Evolutionary conservation across 2,113 vertebrate genomes (phyloP).

Genomic region (Riparia riparia): DNA sequence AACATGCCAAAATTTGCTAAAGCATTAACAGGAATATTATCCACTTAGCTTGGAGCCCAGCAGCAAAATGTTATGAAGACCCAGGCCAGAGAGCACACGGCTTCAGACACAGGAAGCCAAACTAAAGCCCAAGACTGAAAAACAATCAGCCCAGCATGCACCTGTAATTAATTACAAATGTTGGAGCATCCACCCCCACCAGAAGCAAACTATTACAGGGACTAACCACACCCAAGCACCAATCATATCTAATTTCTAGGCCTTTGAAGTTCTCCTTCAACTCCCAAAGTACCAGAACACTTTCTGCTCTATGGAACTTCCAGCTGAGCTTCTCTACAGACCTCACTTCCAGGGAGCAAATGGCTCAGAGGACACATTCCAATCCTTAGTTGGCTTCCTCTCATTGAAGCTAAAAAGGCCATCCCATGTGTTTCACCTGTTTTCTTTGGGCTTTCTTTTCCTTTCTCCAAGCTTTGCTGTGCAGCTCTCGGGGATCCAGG

Average conservation of each 20-base stretch:
- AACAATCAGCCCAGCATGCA: background rate
- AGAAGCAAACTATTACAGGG: background rate
- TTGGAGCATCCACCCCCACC: background rate
- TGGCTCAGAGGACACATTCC: background rate
- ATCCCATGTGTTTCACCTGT: background rate
- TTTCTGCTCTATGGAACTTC: background rate
- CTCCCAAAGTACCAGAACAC: background rate
- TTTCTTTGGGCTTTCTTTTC: background rate
- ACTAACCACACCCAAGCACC: background rate
- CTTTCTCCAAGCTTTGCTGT: background rate
- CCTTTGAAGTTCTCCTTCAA: background rate
- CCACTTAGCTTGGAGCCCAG: background rate
- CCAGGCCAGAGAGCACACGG: accelerated
- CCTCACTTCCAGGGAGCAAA: background rate
- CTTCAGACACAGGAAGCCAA: background rate
- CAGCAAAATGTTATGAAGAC: background rate
- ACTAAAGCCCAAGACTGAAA: background rate
- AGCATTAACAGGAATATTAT: background rate
- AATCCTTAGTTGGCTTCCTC: background rate
- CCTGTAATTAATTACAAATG: background rate
- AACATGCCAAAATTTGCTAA: background rate
- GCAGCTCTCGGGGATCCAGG: background rate
- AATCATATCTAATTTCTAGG: background rate
- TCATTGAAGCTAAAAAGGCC: background rate
- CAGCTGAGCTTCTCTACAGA: background rate